Base-by-base conservation (phyloP, 2,888 invertebrate species). In the Orthonychiurus folsomi region DNA sequence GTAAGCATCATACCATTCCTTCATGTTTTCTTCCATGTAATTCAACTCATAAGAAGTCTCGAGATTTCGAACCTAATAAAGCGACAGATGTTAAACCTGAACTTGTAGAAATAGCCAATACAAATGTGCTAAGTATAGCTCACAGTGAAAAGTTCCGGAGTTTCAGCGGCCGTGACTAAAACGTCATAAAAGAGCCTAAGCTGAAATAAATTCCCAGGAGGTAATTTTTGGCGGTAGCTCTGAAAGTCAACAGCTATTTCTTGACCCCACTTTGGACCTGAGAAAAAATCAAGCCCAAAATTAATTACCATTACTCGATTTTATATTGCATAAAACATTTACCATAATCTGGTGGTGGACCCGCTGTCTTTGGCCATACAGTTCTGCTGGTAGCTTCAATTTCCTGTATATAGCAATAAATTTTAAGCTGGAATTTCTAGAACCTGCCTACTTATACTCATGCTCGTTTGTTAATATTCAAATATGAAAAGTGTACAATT, bases 21-120 rank as follows among this genome's bases (percentile, higher is more conserved):
- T 21, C 52, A 52, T 52, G 20, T 9, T 23, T 21, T 52, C 52
- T 23, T 52, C 52, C 52, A 52, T 12, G 24, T 9, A 9, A 12
- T 52, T 52, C 24, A 52, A 52, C 3, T 52, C 52, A 9, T 52
- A 5, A 20, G 21, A 5, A 5, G 52, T 52, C 52, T 23, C 52
- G 24, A 12, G 5, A n/a, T 5, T 5, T 21, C 52, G 5, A 5
- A 52, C 20, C 52, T 52, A 52, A 52, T 21, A 52, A 20, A 9
- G 20, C 52, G 52, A 52, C 20, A 9, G 52, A 52, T 23, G 21
- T n/a, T 52, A 52, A 52, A 52, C n/a, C 20, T n/a, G n/a, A 52
- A 23, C 5, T 5, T 52, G 20, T 52, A 12, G 52, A 23, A 23
- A n/a, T 37, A 9, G 37, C 5, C 15, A 37, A 37, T 37, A 37